These are phyloP conservation scores for Craseonycteris thonglongyai DNA, from an alignment of 2,113 vertebrate species.

Conservation along the genomic window DNA sequence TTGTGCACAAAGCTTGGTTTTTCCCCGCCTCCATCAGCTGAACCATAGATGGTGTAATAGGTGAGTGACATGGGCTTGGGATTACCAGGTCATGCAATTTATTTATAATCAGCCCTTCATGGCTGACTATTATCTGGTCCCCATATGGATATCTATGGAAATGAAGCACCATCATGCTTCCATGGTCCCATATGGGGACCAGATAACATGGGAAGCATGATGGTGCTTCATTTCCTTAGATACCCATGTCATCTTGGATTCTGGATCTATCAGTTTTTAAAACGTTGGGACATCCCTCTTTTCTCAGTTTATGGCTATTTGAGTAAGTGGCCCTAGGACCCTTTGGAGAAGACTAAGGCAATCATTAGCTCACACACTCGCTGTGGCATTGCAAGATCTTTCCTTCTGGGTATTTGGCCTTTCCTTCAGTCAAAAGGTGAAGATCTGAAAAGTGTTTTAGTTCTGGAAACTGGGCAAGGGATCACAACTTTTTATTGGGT, in stretches of 20 bases:
- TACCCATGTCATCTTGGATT: too few relatives aligned
- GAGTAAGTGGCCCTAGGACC: not conserved
- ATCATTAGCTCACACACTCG: not conserved
- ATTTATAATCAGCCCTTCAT: not conserved
- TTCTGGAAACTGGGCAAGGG: not conserved
- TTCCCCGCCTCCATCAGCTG: not conserved
- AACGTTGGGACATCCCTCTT: not conserved
- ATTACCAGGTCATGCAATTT: not conserved
- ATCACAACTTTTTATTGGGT: not conserved
- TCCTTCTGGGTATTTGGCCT: not conserved
- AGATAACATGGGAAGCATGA: not conserved
- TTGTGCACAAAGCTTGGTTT: not conserved
- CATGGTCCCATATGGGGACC: too few relatives aligned
- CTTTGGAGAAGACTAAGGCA: not conserved
- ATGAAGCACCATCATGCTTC: too few relatives aligned
- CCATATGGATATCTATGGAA: too few relatives aligned
- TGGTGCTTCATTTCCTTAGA: not conserved
- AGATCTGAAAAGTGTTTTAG: not conserved
- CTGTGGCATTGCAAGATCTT: not conserved
- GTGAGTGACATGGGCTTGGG: not conserved
- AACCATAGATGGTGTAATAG: not conserved
- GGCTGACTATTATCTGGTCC: not conserved
- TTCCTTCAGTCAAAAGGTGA: not conserved
- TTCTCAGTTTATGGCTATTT: not conserved
- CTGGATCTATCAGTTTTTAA: not conserved